These are phyloP conservation scores for Ictalurus punctatus DNA, from an alignment of 2,113 vertebrate species.

Conservation along the genomic window DNA sequence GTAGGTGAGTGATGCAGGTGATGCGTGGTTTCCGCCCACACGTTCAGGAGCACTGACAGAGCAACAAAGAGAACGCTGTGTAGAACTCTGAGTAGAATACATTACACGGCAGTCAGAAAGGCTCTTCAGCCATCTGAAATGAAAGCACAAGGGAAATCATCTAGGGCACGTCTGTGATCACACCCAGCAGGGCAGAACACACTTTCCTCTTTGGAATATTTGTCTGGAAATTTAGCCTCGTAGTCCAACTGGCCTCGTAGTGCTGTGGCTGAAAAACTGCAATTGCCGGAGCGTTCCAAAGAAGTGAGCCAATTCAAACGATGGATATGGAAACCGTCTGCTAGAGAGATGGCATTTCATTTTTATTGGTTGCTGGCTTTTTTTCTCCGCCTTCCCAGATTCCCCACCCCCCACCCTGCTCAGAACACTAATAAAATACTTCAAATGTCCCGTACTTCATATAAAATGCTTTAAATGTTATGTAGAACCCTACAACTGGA, in stretches of 20 bases:
- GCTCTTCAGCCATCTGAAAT: slow-evolving; percentile 6
- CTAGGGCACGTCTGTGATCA: slow-evolving; percentile 17
- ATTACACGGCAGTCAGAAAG: background rate
- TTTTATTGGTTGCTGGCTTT: background rate
- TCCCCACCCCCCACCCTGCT: too few species aligned
- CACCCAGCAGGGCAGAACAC: slow-evolving; percentile 17
- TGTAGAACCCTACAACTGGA: background rate
- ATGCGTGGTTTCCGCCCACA: slow-evolving; percentile 5
- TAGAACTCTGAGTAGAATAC: background rate
- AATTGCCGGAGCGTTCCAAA: background rate
- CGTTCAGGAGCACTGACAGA: background rate
- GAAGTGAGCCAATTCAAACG: slow-evolving; percentile 3
- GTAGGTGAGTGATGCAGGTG: slow-evolving; percentile 5
- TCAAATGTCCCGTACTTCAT: background rate
- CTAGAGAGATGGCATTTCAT: slow-evolving; percentile 9
- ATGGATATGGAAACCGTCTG: slow-evolving; percentile 17
- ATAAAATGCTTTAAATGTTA: slow-evolving; percentile 4
- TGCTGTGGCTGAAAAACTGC: slow-evolving; percentile 11
- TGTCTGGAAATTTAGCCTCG: slow-evolving; percentile 23
- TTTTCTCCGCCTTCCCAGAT: too few species aligned
- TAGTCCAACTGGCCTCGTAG: background rate
- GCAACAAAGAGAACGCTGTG: background rate
- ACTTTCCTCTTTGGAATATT: slow-evolving; percentile 19
- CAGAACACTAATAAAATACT: background rate
- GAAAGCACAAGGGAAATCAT: slow-evolving; percentile 15